Base-by-base conservation (phyloP, 1,140 invertebrate genomes). In the Drosophila dunni region DNA sequence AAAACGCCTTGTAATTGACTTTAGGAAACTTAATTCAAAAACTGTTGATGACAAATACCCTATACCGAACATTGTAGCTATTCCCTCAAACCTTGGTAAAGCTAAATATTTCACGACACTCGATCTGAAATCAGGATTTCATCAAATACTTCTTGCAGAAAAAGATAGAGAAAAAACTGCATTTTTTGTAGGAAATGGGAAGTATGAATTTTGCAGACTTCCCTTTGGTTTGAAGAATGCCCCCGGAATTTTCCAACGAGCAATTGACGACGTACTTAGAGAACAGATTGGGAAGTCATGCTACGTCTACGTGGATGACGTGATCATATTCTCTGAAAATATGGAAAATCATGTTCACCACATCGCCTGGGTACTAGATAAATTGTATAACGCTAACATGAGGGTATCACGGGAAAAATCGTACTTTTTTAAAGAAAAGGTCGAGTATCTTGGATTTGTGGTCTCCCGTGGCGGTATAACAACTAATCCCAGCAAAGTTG, bases 361-460 rank as follows among this genome's bases (percentile, higher is more conserved):
- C 51, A 57, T 78, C 29, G 44, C 65, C 42, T 42, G 33, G 36
- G 63, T 71, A 20, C 15, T 71, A n/a, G 38, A 63, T 34, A 66
- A 90, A 20, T 74, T 84, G 33, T 34, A 53, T n/a, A 29, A 40
- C 20, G 73, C 79, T 24, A 86, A 90, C n/a, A 75, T 94, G 57
- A 60, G 9, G 93, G 92, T 56, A 17, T 77, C 94, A 3, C 3
- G 65, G 80, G 65, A 93, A 94, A 81, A 61, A n/a, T 61, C 92
- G 74, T 44, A 93, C 94, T 73, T 90, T 77, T 57, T 57, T 10
- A 57, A 58, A 17, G 61, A 80, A 60, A 70, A 48, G 8, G 69
- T 91, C 13, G 40, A 51, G 5, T 64, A 64, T 64, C 24, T 64
- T 6, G 62, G 24, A 29, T 64, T 64, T 13, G 15, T 67, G n/a